These are phyloP conservation scores for Actenoides lindsayi DNA, from an alignment of 2,113 vertebrate genomes.

Conservation along the genomic window DNA sequence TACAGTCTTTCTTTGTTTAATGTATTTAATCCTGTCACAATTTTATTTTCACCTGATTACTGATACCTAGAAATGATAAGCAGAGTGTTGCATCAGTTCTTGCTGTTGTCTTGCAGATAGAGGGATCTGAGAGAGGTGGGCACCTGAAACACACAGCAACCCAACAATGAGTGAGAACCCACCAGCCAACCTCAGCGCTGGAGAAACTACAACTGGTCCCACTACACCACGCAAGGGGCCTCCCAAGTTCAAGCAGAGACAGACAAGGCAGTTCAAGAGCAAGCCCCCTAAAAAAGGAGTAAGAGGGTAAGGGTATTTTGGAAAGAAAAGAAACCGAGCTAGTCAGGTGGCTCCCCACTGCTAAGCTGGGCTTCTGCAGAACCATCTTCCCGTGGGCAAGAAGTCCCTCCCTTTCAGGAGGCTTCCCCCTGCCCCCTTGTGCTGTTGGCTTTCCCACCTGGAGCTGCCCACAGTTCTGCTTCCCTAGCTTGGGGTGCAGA, in stretches of 20 bases:
- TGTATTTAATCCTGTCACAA: background rate
- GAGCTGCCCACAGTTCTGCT: background rate
- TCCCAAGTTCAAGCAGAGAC: slow-evolving; percentile 97
- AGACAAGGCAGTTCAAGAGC: slow-evolving; percentile 97
- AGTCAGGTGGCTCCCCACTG: background rate
- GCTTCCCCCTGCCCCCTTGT: background rate
- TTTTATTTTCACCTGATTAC: background rate
- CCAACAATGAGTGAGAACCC: slow-evolving; percentile 70
- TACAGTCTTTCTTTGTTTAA: background rate
- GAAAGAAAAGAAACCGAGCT: background rate
- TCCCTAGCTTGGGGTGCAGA: background rate
- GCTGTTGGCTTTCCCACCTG: background rate
- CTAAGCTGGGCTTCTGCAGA: background rate
- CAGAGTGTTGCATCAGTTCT: background rate
- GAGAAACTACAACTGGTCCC: slow-evolving; percentile 74
- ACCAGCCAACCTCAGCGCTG: slow-evolving; percentile 17
- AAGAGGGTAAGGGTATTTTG: slow-evolving; percentile 84
- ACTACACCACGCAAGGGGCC: slow-evolving; percentile 94
- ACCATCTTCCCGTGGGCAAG: background rate
- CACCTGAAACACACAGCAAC: background rate
- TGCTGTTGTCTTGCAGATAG: slow-evolving; percentile 47
- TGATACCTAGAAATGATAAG: background rate
- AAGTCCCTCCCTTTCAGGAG: background rate
- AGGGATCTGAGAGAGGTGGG: background rate
- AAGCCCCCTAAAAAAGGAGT: slow-evolving; percentile 97